A percentile compares a stretch with the other conserved stretches of the same genome.
phyloP scores from a whole-genome alignment of 2,888 invertebrate species.

The Conistra vaccinii region DNA sequence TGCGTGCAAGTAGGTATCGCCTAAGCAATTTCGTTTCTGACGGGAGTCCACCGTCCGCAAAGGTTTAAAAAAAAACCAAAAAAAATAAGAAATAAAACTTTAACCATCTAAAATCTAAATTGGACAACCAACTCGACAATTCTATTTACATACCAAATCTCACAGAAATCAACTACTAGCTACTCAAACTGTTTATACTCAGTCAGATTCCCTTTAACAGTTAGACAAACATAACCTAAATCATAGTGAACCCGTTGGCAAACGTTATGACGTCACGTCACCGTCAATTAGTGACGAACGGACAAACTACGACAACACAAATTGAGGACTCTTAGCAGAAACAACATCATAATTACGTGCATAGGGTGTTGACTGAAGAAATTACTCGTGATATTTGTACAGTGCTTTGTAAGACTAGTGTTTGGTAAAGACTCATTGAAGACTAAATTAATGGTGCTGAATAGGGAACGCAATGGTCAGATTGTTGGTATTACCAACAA shows the following conservation, averaged over 20 bases:
- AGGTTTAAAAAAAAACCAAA: no score
- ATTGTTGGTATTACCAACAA: neutral
- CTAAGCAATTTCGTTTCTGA: no score
- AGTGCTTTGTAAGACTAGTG: slow-evolving; percentile 32
- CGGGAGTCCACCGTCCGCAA: no score
- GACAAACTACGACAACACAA: slow-evolving; percentile 47
- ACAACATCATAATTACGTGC: slow-evolving; percentile 52
- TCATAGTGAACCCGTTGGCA: slow-evolving; percentile 42
- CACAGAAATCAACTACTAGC: slow-evolving; percentile 1
- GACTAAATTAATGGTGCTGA: slow-evolving; percentile 3
- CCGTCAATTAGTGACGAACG: slow-evolving; percentile 70
- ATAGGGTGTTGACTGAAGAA: slow-evolving; percentile 52
- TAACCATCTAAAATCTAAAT: neutral
- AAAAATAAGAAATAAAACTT: neutral
- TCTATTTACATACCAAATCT: slow-evolving; percentile 20
- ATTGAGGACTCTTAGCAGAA: slow-evolving; percentile 59
- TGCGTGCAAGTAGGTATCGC: no score
- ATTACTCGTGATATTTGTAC: slow-evolving; percentile 53
- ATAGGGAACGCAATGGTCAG: no score
- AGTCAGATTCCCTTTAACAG: slow-evolving; percentile 47
- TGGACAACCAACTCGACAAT: neutral
- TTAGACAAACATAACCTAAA: slow-evolving; percentile 61
- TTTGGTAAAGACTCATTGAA: slow-evolving; percentile 28
- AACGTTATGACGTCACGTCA: slow-evolving; percentile 60
- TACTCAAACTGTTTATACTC: slow-evolving; percentile 32